These are phyloP conservation scores for Saxidomus purpurata DNA, from an alignment of 1,140 invertebrate genomes.

Conservation along the genomic window DNA sequence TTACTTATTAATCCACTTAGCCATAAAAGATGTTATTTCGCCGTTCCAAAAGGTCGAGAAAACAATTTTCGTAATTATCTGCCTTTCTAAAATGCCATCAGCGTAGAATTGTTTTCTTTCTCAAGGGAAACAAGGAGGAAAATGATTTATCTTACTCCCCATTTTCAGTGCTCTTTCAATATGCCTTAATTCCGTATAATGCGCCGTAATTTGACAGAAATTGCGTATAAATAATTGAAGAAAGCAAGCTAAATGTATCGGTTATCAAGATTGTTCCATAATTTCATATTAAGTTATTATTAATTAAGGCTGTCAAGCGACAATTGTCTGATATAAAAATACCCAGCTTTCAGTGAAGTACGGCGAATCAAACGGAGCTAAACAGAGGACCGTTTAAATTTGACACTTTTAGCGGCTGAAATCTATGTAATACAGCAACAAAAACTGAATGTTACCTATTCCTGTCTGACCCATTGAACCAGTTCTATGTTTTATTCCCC, in stretches of 20 bases:
- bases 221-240: constrained; percentile 69
- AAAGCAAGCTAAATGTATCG: constrained; percentile 62
- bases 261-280: constrained; percentile 60
- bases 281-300: constrained; percentile 65
- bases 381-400: too few species aligned
- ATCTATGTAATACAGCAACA: too few species aligned
- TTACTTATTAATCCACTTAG: constrained; percentile 61
- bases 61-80: constrained; percentile 61
- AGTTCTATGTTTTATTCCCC: too few species aligned
- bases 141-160: constrained; percentile 46
- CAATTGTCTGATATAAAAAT: constrained; percentile 12
- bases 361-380: background rate
- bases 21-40: constrained; percentile 63
- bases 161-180: constrained; percentile 56
- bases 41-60: constrained; percentile 56
- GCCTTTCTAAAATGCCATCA: constrained; percentile 56
- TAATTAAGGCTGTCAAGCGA: constrained; percentile 49
- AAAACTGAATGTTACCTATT: too few species aligned
- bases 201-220: constrained; percentile 64
- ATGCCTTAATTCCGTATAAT: constrained; percentile 65
- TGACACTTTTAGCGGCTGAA: too few species aligned
- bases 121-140: constrained; percentile 34
- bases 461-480: too few species aligned
- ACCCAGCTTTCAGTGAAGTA: background rate
- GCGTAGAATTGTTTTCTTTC: constrained; percentile 49